Conservation (phyloP, 2,888 invertebrate species). For the Drosophila anomalipes region DNA sequence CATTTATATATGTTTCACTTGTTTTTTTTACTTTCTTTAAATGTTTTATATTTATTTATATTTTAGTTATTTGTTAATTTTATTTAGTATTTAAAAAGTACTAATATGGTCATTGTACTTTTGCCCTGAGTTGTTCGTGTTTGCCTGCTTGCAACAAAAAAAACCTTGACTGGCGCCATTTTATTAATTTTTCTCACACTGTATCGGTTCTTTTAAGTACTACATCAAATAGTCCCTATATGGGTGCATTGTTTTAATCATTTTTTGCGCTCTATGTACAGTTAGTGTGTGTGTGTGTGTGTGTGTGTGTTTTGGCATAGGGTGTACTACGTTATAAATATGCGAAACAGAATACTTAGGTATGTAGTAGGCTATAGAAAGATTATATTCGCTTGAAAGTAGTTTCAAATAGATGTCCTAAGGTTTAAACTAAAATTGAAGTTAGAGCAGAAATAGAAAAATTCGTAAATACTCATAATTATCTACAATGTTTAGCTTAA, state of each 20-base stretch:
- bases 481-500: conserved; percentile 39
- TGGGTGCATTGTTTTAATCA: conserved; percentile 13
- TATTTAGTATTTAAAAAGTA: conserved; percentile 68
- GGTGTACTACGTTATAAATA: conserved; percentile 35
- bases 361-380: conserved; percentile 14
- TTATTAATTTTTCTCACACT: conserved; percentile 20
- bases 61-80: conserved; percentile 32
- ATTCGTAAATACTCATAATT: conserved; percentile 18
- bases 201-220: conserved; percentile 30
- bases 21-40: conserved; percentile 38
- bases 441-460: conserved; percentile 41
- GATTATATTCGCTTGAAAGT: conserved; percentile 8
- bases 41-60: conserved; percentile 34
- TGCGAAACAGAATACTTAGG: conserved; percentile 11
- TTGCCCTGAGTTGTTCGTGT: conserved; percentile 85
- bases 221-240: conserved; percentile 21
- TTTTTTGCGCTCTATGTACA: conserved; percentile 58
- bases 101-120: conserved; percentile 84
- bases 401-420: neutral
- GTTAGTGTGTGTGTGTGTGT: conserved; percentile 36
- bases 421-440: conserved; percentile 14
- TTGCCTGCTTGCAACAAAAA: conserved; percentile 48
- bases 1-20: conserved; percentile 62
- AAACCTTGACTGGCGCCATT: conserved; percentile 71
- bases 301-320: conserved; percentile 43